Evolutionary conservation across 2,797 vertebrate species (phyloP).

Genomic region (Zenarchopterus dispar): DNA sequence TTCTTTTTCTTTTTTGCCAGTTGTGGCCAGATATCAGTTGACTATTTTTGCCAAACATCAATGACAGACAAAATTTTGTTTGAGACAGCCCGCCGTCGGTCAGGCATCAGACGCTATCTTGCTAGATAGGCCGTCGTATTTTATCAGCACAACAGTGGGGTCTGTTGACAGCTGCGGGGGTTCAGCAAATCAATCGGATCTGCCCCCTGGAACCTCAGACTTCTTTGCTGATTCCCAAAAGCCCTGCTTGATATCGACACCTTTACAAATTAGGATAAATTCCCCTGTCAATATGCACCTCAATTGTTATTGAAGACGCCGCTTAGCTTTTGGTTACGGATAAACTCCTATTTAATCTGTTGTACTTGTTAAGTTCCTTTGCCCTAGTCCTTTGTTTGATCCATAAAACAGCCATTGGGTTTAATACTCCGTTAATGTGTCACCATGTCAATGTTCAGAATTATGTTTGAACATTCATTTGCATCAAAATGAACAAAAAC

Average conservation of each 20-base stretch:
- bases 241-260: constrained; percentile 81
- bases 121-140: constrained; percentile 59
- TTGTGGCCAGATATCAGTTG: neutral
- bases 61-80: constrained; percentile 40
- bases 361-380: constrained; percentile 37
- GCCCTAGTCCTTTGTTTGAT: constrained; percentile 24
- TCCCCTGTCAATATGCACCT: constrained; percentile 75
- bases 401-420: too few relatives aligned
- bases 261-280: constrained; percentile 84
- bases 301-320: constrained; percentile 80
- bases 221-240: constrained; percentile 47
- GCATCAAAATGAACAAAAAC: neutral
- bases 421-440: too few relatives aligned
- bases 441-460: too few relatives aligned
- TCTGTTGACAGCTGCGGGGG: constrained; percentile 38
- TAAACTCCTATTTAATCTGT: constrained; percentile 52
- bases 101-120: constrained; percentile 35
- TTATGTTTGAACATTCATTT: neutral
- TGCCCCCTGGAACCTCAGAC: constrained; percentile 13
- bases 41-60: constrained; percentile 22
- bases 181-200: constrained; percentile 13
- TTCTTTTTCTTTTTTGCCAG: neutral
- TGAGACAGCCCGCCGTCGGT: constrained; percentile 28
- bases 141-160: constrained; percentile 20
- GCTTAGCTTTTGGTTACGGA: constrained; percentile 73